phyloP scores from a whole-genome alignment of 2,113 vertebrate species.

The Sorex araneus region DNA sequence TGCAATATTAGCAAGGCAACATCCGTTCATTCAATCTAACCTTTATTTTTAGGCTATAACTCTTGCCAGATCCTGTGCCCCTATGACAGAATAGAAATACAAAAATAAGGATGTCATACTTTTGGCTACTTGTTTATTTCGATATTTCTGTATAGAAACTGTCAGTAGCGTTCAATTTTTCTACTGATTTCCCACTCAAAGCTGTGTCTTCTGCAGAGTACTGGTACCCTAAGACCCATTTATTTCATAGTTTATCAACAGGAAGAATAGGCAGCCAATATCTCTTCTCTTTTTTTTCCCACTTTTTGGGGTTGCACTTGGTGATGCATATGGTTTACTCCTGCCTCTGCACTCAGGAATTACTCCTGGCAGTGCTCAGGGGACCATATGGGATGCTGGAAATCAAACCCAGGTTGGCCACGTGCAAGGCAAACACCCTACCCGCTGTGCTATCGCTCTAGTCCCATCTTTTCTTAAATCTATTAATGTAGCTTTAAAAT shows the following conservation, averaged over 20 bases:
- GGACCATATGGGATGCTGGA: too few relatives aligned
- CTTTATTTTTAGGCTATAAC: background rate
- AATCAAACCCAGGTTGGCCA: too few relatives aligned
- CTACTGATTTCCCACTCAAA: background rate
- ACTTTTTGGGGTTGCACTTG: too few relatives aligned
- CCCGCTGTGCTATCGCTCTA: too few relatives aligned
- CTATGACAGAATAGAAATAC: background rate
- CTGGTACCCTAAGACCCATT: background rate
- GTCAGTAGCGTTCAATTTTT: background rate
- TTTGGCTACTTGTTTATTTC: background rate
- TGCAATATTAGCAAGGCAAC: background rate
- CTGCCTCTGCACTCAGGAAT: too few relatives aligned
- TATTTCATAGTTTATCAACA: background rate
- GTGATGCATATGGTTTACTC: too few relatives aligned
- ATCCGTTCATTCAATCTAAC: background rate
- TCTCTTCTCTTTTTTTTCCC: background rate
- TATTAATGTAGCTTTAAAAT: background rate
- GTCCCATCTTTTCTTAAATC: background rate
- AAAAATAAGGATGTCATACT: background rate
- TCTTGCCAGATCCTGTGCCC: background rate
- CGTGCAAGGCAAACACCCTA: too few relatives aligned
- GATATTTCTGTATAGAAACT: slow-evolving; percentile 20
- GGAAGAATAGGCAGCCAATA: background rate
- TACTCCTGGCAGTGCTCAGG: too few relatives aligned
- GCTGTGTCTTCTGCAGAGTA: background rate